Percentiles rank a stretch among this genome's conserved stretches.
Conservation (phyloP, 1,140 invertebrate species). For the Cyphomyrmex costatus region DNA sequence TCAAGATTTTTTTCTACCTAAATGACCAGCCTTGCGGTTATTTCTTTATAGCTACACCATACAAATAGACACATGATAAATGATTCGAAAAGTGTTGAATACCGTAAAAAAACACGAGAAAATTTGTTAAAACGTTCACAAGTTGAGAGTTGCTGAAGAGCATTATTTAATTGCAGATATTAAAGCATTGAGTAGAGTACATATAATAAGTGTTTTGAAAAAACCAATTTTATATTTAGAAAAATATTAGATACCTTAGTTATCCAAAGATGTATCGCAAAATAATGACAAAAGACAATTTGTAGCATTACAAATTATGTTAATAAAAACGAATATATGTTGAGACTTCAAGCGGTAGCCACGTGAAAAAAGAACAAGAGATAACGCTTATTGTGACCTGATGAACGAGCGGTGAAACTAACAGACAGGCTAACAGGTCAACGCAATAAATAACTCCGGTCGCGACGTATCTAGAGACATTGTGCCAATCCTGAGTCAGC, state of each 20-base stretch:
- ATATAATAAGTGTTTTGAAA: neutral
- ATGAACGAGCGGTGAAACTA: slow-evolving; percentile 81
- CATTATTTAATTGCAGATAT: slow-evolving; percentile 19
- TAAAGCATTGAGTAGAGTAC: neutral
- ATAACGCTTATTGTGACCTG: slow-evolving; percentile 81
- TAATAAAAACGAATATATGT: slow-evolving; percentile 72
- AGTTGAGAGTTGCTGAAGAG: neutral
- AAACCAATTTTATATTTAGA: neutral
- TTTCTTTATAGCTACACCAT: slow-evolving; percentile 76
- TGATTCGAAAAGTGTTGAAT: slow-evolving; percentile 15
- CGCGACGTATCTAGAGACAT: slow-evolving; percentile 80
- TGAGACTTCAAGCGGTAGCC: slow-evolving; percentile 31
- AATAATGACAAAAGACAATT: slow-evolving; percentile 23
- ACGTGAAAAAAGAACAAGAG: slow-evolving; percentile 61
- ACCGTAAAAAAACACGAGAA: neutral
- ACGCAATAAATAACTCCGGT: slow-evolving; percentile 85
- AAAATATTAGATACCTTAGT: neutral
- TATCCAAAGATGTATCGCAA: neutral
- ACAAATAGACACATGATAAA: slow-evolving; percentile 58
- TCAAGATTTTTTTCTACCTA: slow-evolving; percentile 69
- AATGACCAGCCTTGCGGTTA: slow-evolving; percentile 84
- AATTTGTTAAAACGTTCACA: slow-evolving; percentile 13
- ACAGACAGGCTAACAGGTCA: slow-evolving; percentile 82
- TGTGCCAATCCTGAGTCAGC: slow-evolving; percentile 78
- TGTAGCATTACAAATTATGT: slow-evolving; percentile 50